Percentiles rank a stretch among this genome's conserved stretches.
Evolutionary conservation across 2,113 vertebrate species (phyloP).

Genomic region (Trogon melanurus): DNA sequence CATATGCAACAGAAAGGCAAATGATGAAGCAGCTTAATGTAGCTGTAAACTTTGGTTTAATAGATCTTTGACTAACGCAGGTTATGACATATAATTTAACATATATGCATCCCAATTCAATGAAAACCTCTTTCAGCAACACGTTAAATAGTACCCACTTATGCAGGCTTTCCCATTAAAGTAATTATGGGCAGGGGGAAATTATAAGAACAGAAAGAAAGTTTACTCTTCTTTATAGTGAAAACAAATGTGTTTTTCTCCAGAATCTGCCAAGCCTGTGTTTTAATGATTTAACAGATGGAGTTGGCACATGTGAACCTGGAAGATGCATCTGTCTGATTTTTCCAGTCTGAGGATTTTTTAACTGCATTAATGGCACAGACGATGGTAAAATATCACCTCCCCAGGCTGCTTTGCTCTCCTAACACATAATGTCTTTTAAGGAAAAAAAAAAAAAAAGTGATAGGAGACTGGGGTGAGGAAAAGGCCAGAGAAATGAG

Average conservation of each 20-base stretch:
- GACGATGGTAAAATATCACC: slow-evolving; percentile 65
- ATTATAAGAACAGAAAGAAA: slow-evolving; percentile 54
- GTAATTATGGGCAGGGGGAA: slow-evolving; percentile 17
- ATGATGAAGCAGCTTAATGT: background rate
- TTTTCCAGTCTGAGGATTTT: slow-evolving; percentile 76
- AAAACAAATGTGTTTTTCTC: slow-evolving; percentile 79
- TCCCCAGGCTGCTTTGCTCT: slow-evolving; percentile 58
- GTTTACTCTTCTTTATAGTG: slow-evolving; percentile 73
- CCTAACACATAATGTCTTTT: slow-evolving; percentile 58
- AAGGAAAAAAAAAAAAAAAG: slow-evolving; percentile 35
- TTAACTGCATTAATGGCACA: slow-evolving; percentile 66
- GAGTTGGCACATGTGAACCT: slow-evolving; percentile 77
- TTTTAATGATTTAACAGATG: slow-evolving; percentile 79
- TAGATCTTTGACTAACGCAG: background rate
- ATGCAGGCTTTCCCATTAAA: slow-evolving; percentile 11
- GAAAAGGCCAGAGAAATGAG: slow-evolving; percentile 43
- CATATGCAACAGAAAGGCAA: background rate
- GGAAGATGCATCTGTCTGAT: slow-evolving; percentile 78
- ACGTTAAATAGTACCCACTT: background rate
- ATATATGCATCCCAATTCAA: background rate
- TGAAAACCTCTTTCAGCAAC: background rate
- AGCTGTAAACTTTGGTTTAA: background rate
- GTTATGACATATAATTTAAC: background rate
- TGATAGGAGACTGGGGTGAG: slow-evolving; percentile 52
- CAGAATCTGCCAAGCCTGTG: slow-evolving; percentile 71